phyloP scores from a whole-genome alignment of 2,113 vertebrate genomes.

The Poecilia latipinna region DNA sequence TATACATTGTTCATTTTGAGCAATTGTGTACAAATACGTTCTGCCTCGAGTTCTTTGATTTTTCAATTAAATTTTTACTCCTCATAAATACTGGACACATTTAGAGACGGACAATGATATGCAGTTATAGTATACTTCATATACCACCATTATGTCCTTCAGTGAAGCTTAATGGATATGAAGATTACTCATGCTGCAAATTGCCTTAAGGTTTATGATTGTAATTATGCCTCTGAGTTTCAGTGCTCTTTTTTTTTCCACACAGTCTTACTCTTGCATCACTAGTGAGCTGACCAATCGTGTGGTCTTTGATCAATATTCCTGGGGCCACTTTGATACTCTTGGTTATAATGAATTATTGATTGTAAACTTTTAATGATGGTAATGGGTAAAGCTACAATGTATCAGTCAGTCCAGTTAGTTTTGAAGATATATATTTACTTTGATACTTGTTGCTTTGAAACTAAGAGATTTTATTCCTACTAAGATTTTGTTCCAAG shows the following conservation, averaged over 20 bases:
- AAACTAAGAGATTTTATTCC: not conserved
- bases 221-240: constrained; percentile 10
- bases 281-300: constrained; percentile 35
- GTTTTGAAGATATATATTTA: constrained; percentile 12
- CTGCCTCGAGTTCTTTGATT: not conserved
- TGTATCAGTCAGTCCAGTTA: constrained; percentile 18
- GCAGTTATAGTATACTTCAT: not conserved
- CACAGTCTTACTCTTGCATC: constrained; percentile 10
- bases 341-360: constrained; percentile 38
- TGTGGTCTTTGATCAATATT: constrained; percentile 42
- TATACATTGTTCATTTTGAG: not conserved
- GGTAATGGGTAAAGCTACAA: constrained; percentile 23
- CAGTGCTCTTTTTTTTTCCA: constrained; percentile 4
- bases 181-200: not conserved
- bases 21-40: too few relatives aligned
- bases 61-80: not conserved
- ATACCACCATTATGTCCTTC: not conserved
- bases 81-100: not conserved
- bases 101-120: not conserved
- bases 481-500: not conserved
- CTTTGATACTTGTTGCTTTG: not conserved
- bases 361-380: constrained; percentile 44
- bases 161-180: not conserved
- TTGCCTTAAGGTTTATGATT: not conserved
- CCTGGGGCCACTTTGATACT: constrained; percentile 34